Evolutionary conservation across 2,797 vertebrate species (phyloP), one percentile per base, ranked within the genome.

Genomic region (Chiroxiphia lanceolata): DNA sequence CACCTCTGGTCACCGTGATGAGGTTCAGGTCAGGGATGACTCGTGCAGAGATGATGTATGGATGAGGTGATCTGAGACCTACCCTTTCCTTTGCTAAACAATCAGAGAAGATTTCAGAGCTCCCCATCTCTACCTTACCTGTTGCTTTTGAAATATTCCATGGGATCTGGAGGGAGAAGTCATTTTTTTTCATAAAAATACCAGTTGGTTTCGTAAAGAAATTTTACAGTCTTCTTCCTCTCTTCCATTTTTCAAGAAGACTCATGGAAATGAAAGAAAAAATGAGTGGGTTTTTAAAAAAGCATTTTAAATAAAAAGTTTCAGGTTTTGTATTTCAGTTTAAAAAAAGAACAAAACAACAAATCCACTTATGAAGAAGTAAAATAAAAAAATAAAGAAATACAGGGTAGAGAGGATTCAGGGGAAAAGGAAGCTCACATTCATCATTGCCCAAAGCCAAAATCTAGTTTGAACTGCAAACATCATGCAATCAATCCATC

Each of bases 41-140:
- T 70, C 0, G 11, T 50, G 15, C 15, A 61, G 44, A 64, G 40
- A 45, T 0, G 1, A 22, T 4, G 15, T 42, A n/a, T 23, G 19
- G 22, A 44, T 51, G 27, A 84, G 31, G 64, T 0, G 4, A 47
- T 40, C n/a, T 67, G 27, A 38, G 53, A 70, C 11, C 48, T 69
- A 9, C 13, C 87, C n/a, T 31, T 79, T 78, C 40, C 21, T 84
- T 86, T 68, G 27, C 29, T 82, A 33, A 65, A 48, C 26, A 15
- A 40, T 63, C 54, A 53, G 59, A 72, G 93, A 83, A 74, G 1
- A 60, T 57, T 90, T 83, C 54, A 53, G 83, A 78, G 4, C 6
- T 82, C 12, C 29, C 13, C 16, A 13, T 45, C 56, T 80, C 64
- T 60, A 29, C 13, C 44, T 23, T 4, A 1, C 9, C 48, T 54